Evolutionary conservation across 2,888 invertebrate genomes (phyloP), one percentile per base, ranked within the genome.

Genomic region (Chymomyza caudatula): DNA sequence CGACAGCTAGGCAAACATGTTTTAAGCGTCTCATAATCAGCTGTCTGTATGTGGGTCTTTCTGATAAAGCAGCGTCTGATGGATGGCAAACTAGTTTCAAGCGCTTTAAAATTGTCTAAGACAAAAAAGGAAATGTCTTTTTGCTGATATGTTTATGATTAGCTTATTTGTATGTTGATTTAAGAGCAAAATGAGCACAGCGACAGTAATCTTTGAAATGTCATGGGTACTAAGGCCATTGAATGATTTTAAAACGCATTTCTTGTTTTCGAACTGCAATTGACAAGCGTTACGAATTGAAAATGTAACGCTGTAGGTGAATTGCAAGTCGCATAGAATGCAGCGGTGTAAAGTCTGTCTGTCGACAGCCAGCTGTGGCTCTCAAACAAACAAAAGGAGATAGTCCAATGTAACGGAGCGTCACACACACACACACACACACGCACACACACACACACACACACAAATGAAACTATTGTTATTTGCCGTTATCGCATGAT

Each of bases 401-500:
- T 65, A 73, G 57, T 68, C n/a, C 56, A 67, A 64, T 68, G 67
- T 60, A 60, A 68, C 58, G 65, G 49, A 37, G 47, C 17, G 20
- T 37, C 25, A 25, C 25, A 4, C 29, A 17, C 37, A n/a, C 51
- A 62, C 63, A 42, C 54, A 56, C 47, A 29, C 43, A 13, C 17
- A 19, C 47, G n/a, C 43, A 62, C 11, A 19, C 25, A 49, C n/a
- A 47, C 25, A 47, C 59, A 47, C 44, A 11, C 19, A 44, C 53
- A 25, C 43, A 44, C 44, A 2, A n/a, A n/a, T n/a, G n/a, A n/a
- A 17, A 37, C 43, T 43, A 57, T 53, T 70, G 75, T 77, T 72
- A 77, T 71, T 76, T 63, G n/a, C 62, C 56, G 66, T 58, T 78
- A 82, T 86, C 81, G 69, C 71, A 69, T 65, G 82, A 81, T 84